Conservation (phyloP, 2,113 vertebrate genomes). For the Crypturellus undulatus region DNA sequence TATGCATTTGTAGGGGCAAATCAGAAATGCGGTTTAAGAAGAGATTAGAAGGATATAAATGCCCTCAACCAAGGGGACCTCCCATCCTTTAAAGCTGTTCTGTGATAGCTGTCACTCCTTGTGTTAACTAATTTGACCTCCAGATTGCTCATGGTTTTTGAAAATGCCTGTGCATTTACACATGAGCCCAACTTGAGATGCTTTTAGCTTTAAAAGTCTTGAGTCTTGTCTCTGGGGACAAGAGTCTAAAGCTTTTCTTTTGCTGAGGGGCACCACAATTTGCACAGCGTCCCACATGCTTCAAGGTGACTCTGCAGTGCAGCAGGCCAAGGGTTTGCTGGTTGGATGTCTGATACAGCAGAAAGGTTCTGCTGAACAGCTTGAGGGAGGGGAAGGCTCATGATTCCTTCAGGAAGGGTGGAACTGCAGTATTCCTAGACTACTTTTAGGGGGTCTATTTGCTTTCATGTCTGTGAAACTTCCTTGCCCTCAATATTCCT, state of each 20-base stretch:
- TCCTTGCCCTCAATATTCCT: background rate
- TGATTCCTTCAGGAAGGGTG: background rate
- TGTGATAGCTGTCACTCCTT: fast-evolving
- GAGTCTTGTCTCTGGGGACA: fast-evolving
- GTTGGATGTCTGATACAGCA: background rate
- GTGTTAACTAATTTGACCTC: fast-evolving
- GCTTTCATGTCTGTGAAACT: background rate
- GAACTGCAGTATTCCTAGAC: background rate
- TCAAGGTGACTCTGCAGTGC: background rate
- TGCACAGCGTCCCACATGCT: background rate
- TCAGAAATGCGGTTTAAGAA: fast-evolving
- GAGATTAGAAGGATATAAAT: background rate
- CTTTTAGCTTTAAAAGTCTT: background rate
- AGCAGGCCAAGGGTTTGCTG: background rate
- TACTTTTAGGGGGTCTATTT: background rate
- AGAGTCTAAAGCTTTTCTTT: background rate
- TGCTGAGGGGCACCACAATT: background rate
- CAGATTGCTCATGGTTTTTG: background rate
- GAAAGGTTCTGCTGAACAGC: background rate
- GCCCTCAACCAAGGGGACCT: fast-evolving
- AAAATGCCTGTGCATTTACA: fast-evolving
- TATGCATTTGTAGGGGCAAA: background rate
- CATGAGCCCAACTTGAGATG: background rate
- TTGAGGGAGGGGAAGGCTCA: background rate
- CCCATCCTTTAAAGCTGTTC: fast-evolving